Evolutionary conservation across 1,140 invertebrate species (phyloP).

Genomic region (Rhagoletis zephyria): DNA sequence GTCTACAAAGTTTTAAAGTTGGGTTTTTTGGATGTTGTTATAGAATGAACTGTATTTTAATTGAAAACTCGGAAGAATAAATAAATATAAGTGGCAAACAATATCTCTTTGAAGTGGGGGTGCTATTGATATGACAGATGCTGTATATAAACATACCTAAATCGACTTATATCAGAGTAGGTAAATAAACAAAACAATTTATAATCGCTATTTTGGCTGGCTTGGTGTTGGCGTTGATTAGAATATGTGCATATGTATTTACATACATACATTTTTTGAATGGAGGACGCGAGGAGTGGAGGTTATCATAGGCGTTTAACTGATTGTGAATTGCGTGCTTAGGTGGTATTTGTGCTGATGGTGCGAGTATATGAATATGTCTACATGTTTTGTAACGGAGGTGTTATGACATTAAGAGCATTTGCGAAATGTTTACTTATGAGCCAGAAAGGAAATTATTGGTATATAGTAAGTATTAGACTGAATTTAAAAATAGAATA

Average conservation of each 20-base stretch:
- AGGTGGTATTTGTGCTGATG: not conserved
- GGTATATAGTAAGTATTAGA: not conserved
- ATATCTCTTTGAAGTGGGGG: no score
- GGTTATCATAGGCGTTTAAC: not conserved
- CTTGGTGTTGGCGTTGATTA: not conserved
- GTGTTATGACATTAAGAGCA: not conserved
- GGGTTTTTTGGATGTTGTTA: no score
- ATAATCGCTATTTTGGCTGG: not conserved
- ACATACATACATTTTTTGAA: not conserved
- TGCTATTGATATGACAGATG: no score
- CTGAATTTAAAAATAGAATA: not conserved
- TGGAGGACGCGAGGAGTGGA: not conserved
- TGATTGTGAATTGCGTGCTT: not conserved
- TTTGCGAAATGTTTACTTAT: not conserved
- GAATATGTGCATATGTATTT: not conserved
- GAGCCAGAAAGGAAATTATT: not conserved
- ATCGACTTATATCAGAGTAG: not conserved
- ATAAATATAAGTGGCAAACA: no score
- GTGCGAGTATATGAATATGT: not conserved
- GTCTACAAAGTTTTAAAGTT: no score
- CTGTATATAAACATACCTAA: no score
- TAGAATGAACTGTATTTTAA: no score
- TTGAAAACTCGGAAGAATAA: no score
- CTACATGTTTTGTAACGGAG: not conserved
- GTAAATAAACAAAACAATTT: constrained; percentile 12